Base-by-base conservation (phyloP, 2,797 vertebrate species). In the Poecilia velifera region DNA sequence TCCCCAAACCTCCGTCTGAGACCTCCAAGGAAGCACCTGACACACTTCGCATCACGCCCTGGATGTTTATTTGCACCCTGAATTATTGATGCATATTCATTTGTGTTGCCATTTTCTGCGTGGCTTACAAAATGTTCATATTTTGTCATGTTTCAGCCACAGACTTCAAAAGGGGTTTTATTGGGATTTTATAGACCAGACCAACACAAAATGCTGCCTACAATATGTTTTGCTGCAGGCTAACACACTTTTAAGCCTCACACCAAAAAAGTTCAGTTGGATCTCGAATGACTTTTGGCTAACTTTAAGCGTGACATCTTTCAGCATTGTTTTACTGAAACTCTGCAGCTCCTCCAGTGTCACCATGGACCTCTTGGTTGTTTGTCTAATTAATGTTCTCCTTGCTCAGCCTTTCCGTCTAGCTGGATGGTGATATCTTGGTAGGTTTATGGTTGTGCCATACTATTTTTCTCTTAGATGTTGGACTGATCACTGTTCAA, bases 1-100 rank as follows among this genome's bases (percentile, higher is more conserved):
- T 79, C 68, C 79, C 73, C 73, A 73, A 82, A 88, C 91, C 88
- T 87, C 84, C 76, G 77, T 45, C 80, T 66, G 53, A 75, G 66
- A 78, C 34, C 28, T 75, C 86, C 85, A 87, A 85, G 85, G 91
- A 75, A 83, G 46, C 81, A 72, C 10, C 25, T 70, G 78, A 83
- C 81, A 71, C 20, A 83, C 86, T 84, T n/a, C 13, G 18, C 39
- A n/a, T 72, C 59, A 36, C 79, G 74, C 74, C 10, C 75, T 22
- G 16, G 72, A 49, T 57, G 43, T 73, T 82, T 46, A 76, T 76
- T 55, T 77, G 57, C 7, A 9, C 28, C 14, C 73, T 78, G 41
- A 76, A 89, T 84, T 18, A 36, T 43, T 57, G 5, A 75, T 85
- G 82, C 76, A 53, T 80, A 77, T 80, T 70, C 51, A 81, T 76